phyloP scores from a whole-genome alignment of 2,113 vertebrate species.

The Pantherophis guttatus region DNA sequence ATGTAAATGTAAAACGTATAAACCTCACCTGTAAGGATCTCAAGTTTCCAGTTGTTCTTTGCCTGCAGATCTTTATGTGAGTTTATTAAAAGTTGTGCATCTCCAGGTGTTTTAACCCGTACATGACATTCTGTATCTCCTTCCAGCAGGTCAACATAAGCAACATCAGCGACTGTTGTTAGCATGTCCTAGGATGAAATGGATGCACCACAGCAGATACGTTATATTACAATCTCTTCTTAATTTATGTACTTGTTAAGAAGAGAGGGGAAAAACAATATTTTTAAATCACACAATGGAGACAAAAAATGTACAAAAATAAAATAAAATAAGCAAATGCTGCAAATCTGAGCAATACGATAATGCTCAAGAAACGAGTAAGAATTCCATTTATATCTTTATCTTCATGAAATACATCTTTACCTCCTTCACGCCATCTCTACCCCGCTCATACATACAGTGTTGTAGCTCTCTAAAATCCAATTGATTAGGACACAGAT shows the following conservation, averaged over 20 bases:
- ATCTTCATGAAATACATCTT: not conserved
- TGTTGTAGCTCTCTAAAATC: not conserved
- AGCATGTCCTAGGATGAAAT: conserved; percentile 75
- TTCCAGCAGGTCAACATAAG: conserved; percentile 88
- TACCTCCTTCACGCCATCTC: not conserved
- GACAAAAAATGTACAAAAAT: not conserved
- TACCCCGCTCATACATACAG: not conserved
- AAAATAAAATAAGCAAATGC: not conserved
- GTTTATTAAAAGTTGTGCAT: conserved; percentile 74
- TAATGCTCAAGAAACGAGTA: not conserved
- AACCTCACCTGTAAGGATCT: conserved; percentile 84
- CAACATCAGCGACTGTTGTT: conserved; percentile 78
- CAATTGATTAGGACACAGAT: not conserved
- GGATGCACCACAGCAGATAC: not conserved
- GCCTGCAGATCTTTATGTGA: conserved; percentile 74
- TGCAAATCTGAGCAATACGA: not conserved
- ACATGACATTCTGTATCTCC: conserved; percentile 89
- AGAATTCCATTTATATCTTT: not conserved
- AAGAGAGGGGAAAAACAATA: not conserved
- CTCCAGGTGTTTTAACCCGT: conserved; percentile 82
- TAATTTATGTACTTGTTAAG: not conserved
- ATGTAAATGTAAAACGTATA: not conserved
- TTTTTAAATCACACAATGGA: not conserved
- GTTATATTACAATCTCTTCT: not conserved
- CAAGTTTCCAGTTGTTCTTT: conserved; percentile 85